Evolutionary conservation across 2,113 vertebrate species (phyloP).

Genomic region (Pimephales promelas): DNA sequence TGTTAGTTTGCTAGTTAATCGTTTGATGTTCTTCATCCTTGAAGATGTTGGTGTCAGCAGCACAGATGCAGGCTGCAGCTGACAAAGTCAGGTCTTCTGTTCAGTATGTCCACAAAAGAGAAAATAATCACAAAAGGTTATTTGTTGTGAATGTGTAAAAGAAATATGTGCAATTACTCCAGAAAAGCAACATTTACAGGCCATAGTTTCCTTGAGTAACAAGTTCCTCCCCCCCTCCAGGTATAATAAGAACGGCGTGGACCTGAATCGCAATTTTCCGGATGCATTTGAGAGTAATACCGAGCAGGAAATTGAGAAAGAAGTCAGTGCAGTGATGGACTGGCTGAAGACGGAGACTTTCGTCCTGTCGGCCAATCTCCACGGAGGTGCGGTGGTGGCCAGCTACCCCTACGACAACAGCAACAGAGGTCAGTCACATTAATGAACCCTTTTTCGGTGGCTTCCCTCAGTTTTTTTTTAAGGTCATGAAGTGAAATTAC

Average conservation of each 20-base stretch:
- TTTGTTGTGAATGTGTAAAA: background rate
- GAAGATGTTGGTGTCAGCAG: constrained; percentile 5
- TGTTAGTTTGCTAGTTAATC: background rate
- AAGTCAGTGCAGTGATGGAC: constrained; percentile 86
- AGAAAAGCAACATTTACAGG: background rate
- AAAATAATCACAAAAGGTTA: too few species aligned
- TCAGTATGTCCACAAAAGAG: background rate
- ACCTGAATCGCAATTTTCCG: constrained; percentile 94
- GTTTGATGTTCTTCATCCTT: constrained; percentile 12
- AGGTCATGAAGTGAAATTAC: too few species aligned
- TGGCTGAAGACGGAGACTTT: constrained; percentile 88
- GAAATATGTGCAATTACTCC: background rate
- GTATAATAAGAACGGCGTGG: constrained; percentile 81
- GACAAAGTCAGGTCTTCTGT: background rate
- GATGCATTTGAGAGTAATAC: constrained; percentile 77
- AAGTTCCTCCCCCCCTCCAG: constrained; percentile 66
- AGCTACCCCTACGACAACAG: constrained; percentile 94
- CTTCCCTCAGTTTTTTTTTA: too few species aligned
- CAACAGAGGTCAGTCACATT: constrained; percentile 73
- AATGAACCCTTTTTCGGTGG: background rate
- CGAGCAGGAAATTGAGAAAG: constrained; percentile 72
- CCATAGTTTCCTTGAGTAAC: background rate
- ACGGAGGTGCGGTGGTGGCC: constrained; percentile 91
- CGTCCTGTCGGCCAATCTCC: constrained; percentile 94
- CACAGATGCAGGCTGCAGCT: background rate